Percentiles rank a stretch among this genome's conserved stretches.
These are phyloP conservation scores for Loris lydekkerianus DNA, from an alignment of 2,797 vertebrate species.

Conservation along the genomic window DNA sequence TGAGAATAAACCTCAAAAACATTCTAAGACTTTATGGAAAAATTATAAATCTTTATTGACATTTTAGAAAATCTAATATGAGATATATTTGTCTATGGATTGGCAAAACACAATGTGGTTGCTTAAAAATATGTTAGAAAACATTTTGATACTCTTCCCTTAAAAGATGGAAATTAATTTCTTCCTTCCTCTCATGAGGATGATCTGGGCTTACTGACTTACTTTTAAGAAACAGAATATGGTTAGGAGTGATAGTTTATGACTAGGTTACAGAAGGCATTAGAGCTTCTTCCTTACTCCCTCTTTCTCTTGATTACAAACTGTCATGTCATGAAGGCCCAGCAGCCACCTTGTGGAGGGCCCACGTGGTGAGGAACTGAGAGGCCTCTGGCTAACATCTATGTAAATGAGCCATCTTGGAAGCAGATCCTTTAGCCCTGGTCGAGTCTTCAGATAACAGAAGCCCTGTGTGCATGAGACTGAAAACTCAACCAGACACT, in stretches of 20 bases:
- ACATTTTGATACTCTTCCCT: neutral
- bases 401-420: neutral
- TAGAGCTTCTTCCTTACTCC: neutral
- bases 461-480: neutral
- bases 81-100: neutral
- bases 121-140: neutral
- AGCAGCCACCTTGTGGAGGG: neutral
- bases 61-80: constrained; percentile 9
- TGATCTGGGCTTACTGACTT: neutral
- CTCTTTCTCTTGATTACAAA: neutral
- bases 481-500: neutral
- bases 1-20: neutral
- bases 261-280: neutral
- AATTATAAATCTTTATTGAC: neutral
- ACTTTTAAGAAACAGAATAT: neutral
- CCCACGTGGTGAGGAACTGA: neutral
- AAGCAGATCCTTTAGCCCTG: neutral
- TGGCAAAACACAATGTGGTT: neutral
- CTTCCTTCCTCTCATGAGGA: neutral
- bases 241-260: neutral
- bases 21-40: neutral
- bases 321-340: neutral
- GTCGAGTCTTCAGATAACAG: neutral
- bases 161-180: neutral
- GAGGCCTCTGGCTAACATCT: neutral